A percentile compares a stretch with the other conserved stretches of the same genome.
Conservation (phyloP, 1,140 invertebrate species). For the Drosophila athabasca region DNA sequence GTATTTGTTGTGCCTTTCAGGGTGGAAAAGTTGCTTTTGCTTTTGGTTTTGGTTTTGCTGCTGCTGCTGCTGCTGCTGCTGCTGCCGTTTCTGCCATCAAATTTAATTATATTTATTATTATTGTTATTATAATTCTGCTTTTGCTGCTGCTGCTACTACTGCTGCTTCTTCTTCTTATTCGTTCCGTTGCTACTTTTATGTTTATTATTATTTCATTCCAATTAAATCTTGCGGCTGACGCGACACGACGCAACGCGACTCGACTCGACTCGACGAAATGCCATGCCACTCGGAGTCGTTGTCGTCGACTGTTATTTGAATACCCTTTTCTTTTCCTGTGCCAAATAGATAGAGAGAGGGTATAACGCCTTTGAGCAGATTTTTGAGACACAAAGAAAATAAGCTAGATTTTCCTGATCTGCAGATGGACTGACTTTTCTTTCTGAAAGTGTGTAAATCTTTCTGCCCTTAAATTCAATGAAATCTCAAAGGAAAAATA, state of each 20-base stretch:
- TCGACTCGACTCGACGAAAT: not conserved
- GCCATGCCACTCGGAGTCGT: constrained; percentile 9
- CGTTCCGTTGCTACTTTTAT: constrained; percentile 60
- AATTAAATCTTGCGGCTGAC: constrained; percentile 74
- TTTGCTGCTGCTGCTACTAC: constrained; percentile 19
- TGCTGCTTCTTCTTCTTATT: constrained; percentile 28
- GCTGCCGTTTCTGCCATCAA: constrained; percentile 55
- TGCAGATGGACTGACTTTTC: too few species aligned
- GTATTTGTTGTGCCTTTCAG: not conserved
- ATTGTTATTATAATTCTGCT: constrained; percentile 74
- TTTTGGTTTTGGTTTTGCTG: not conserved
- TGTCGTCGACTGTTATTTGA: constrained; percentile 21
- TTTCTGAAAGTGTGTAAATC: too few species aligned
- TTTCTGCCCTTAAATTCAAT: too few species aligned
- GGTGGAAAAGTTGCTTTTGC: constrained; percentile 35
- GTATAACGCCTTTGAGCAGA: constrained; percentile 20
- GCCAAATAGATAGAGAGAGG: too few species aligned
- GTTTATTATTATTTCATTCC: constrained; percentile 80
- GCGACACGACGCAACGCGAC: constrained; percentile 8
- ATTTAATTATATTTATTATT: constrained; percentile 82
- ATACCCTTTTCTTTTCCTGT: too few species aligned
- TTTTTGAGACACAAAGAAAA: not conserved
- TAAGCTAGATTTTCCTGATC: too few species aligned
- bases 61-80: constrained; percentile 22
- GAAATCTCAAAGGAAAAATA: too few species aligned